phyloP scores from a whole-genome alignment of 2,113 vertebrate species.

The Tringa solitaria region DNA sequence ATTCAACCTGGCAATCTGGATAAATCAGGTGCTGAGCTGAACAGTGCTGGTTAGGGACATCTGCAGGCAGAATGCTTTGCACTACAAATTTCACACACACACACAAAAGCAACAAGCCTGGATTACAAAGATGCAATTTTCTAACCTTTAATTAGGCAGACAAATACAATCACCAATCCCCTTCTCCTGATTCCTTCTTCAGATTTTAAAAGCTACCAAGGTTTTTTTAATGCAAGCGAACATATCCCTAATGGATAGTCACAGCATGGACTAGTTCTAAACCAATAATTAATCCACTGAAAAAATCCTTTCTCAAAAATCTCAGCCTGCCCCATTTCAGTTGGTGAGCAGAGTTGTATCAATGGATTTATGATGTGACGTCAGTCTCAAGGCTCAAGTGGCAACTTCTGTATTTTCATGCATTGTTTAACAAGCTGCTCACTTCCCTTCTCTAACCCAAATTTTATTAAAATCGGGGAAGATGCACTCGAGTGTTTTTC shows the following conservation, averaged over 20 bases:
- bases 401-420: conserved; percentile 51
- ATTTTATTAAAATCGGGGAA: conserved; percentile 68
- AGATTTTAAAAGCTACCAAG: neutral
- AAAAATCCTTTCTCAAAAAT: conserved; percentile 38
- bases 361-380: conserved; percentile 57
- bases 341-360: neutral
- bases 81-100: neutral
- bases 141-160: neutral
- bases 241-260: conserved; percentile 5
- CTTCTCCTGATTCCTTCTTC: neutral
- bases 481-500: conserved; percentile 51
- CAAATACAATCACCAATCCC: neutral
- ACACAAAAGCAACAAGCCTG: neutral
- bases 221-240: neutral
- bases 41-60: neutral
- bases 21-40: neutral
- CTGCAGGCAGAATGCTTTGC: neutral
- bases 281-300: conserved; percentile 61
- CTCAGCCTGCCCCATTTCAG: neutral
- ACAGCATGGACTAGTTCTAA: conserved; percentile 45
- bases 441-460: conserved; percentile 45
- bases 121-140: neutral
- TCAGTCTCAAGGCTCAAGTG: conserved; percentile 11
- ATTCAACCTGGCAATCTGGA: neutral
- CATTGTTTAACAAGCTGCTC: conserved; percentile 52